A percentile compares a stretch with the other conserved stretches of the same genome.
Evolutionary conservation across 2,113 vertebrate genomes (phyloP).

Genomic region (Sinosuthora webbiana): DNA sequence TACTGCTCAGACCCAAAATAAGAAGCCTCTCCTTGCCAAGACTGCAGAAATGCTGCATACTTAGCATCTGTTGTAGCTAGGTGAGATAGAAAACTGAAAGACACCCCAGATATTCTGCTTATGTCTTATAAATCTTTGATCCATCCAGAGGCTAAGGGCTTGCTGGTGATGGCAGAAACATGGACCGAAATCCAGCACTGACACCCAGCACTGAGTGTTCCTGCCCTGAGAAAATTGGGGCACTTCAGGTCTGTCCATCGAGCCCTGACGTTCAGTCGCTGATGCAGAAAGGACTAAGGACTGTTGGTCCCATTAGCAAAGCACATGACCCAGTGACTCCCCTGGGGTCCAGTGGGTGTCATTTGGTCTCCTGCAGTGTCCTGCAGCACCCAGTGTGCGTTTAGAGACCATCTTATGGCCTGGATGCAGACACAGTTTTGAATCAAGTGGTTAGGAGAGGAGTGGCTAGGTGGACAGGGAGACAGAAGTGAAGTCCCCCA

Average conservation of each 20-base stretch:
- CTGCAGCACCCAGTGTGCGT: neutral
- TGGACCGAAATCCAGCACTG: neutral
- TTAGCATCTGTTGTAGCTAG: too few relatives aligned
- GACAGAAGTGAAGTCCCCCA: too few relatives aligned
- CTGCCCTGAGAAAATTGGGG: neutral
- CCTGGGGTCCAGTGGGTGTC: too few relatives aligned
- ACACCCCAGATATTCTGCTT: too few relatives aligned
- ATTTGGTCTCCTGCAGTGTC: neutral
- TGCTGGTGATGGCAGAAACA: neutral
- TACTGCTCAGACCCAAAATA: neutral
- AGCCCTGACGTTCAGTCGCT: neutral
- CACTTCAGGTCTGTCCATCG: accelerated
- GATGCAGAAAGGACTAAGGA: neutral
- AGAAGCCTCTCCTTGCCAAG: neutral
- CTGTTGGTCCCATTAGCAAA: neutral
- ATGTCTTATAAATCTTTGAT: neutral
- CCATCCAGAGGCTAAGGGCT: neutral
- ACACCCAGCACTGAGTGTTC: neutral
- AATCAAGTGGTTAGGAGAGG: neutral
- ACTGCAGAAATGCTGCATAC: neutral
- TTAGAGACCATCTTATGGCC: neutral
- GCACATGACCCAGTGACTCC: neutral
- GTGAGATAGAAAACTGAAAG: too few relatives aligned
- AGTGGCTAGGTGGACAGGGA: too few relatives aligned
- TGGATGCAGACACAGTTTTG: neutral